A percentile compares a stretch with the other conserved stretches of the same genome.
Conservation (phyloP, 2,888 invertebrate species). For the Thereva nobilitata region DNA sequence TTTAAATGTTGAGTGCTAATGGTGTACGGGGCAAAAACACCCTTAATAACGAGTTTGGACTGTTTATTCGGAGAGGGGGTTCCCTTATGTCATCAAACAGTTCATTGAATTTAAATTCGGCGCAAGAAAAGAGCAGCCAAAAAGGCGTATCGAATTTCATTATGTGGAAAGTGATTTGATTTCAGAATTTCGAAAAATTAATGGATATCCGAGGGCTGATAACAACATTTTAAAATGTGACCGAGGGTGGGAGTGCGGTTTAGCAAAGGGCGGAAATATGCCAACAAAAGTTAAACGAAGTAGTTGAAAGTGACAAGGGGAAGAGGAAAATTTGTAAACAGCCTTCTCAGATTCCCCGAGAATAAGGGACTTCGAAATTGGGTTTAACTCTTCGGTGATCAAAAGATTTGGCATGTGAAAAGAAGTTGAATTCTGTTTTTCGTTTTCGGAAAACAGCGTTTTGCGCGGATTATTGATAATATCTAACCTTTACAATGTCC, state of each 20-base stretch:
- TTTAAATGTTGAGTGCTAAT: slow-evolving; percentile 32
- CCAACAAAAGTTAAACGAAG: slow-evolving; percentile 27
- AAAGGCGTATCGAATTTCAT: slow-evolving; percentile 61
- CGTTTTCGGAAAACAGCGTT: no score
- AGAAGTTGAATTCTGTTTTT: not conserved
- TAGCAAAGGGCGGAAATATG: slow-evolving; percentile 14
- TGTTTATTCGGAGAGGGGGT: no score
- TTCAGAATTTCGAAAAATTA: slow-evolving; percentile 33
- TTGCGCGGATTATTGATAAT: no score
- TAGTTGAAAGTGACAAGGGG: slow-evolving; percentile 6
- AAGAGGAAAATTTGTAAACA: slow-evolving; percentile 11
- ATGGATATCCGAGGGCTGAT: slow-evolving; percentile 8
- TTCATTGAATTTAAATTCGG: slow-evolving; percentile 18
- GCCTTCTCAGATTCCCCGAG: slow-evolving; percentile 9
- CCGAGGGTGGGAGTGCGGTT: not conserved
- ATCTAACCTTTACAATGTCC: no score
- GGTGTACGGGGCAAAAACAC: slow-evolving; percentile 14
- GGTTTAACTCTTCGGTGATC: slow-evolving; percentile 27
- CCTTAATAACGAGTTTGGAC: slow-evolving; percentile 1
- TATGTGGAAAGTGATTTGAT: slow-evolving; percentile 48
- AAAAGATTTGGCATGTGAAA: slow-evolving; percentile 8
- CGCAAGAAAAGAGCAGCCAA: slow-evolving; percentile 55
- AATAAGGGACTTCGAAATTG: slow-evolving; percentile 18
- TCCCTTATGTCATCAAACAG: not conserved
- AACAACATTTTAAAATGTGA: slow-evolving; percentile 3